Evolutionary conservation across 1,140 invertebrate species (phyloP).

Genomic region (Sesamia nonagrioides): DNA sequence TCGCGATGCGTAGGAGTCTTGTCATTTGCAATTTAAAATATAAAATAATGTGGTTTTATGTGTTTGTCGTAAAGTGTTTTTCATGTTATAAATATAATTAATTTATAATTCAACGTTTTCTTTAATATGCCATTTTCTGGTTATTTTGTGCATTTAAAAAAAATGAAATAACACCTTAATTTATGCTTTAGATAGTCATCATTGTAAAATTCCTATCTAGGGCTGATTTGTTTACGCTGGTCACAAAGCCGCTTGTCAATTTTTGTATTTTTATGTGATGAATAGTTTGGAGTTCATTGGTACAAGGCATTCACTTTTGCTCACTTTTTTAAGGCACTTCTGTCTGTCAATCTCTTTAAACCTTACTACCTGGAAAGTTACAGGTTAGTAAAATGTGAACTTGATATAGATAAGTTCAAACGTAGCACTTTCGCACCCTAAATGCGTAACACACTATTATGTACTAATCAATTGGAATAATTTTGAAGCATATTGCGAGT

Average conservation of each 20-base stretch:
- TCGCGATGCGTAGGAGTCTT: slow-evolving; percentile 45
- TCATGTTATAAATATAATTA: not conserved
- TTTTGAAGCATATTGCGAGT: no score
- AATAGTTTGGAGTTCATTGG: not conserved
- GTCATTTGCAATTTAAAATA: slow-evolving; percentile 46
- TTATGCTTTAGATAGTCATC: not conserved
- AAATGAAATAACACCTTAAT: no score
- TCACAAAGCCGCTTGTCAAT: not conserved
- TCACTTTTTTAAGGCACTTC: no score
- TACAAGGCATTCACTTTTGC: not conserved
- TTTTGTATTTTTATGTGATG: not conserved
- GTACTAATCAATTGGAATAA: no score
- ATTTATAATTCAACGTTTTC: not conserved
- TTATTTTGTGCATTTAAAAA: no score
- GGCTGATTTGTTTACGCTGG: not conserved
- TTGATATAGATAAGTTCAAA: no score
- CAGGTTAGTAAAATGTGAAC: no score
- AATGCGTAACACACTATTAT: no score
- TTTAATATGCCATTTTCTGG: not conserved
- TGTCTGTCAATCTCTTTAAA: no score
- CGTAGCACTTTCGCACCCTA: no score
- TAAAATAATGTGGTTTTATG: slow-evolving; percentile 29
- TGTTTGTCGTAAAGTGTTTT: slow-evolving; percentile 27
- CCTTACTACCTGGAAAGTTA: no score
- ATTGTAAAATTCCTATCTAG: not conserved